These are phyloP conservation scores for Poeciliopsis paucimaculata DNA, from an alignment of 2,797 vertebrate genomes.

Conservation along the genomic window DNA sequence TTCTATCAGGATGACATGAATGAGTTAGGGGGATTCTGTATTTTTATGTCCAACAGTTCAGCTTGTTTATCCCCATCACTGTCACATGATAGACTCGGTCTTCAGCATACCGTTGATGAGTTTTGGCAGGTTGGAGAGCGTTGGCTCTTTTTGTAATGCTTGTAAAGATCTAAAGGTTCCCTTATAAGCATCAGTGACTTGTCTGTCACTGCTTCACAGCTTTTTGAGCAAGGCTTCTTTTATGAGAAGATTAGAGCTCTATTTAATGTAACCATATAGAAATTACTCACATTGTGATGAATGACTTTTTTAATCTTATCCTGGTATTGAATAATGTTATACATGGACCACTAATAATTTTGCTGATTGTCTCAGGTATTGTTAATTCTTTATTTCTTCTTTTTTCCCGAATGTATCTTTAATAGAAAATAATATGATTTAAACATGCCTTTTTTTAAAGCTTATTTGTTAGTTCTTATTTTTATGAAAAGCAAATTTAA, in stretches of 20 bases:
- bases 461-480: background rate
- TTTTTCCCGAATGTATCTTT: background rate
- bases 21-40: background rate
- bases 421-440: background rate
- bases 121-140: conserved; percentile 18
- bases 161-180: conserved; percentile 49
- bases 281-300: conserved; percentile 38
- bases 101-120: conserved; percentile 9
- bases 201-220: conserved; percentile 39
- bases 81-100: background rate
- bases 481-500: background rate
- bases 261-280: conserved; percentile 34
- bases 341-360: background rate
- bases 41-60: conserved; percentile 3
- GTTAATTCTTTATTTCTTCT: background rate
- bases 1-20: conserved; percentile 4
- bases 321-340: background rate
- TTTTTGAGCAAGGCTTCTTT: conserved; percentile 34
- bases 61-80: background rate
- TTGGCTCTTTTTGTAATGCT: conserved; percentile 30
- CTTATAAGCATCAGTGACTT: conserved; percentile 46
- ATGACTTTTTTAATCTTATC: background rate
- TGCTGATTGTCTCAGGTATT: background rate
- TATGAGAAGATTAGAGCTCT: conserved; percentile 56
- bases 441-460: background rate